Evolutionary conservation across 2,797 vertebrate genomes (phyloP).

Genomic region (Aplochiton taeniatus): DNA sequence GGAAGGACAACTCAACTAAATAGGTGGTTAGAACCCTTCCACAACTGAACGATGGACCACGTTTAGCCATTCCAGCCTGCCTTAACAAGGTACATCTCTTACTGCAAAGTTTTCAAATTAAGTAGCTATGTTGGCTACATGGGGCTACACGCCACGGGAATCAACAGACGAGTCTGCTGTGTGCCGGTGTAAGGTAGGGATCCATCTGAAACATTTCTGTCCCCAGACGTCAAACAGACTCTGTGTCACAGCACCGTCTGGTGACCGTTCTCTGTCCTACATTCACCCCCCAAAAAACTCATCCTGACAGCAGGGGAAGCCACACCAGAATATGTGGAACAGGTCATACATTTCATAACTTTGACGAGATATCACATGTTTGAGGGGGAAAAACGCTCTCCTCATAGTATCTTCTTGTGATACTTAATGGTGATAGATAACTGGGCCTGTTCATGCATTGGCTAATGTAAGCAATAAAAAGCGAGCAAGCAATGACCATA

Average conservation of each 20-base stretch:
- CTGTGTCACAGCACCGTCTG: conserved; percentile 65
- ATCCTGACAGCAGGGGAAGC: not conserved
- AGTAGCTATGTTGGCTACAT: no score
- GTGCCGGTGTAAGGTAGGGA: no score
- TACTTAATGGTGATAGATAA: no score
- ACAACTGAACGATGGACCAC: not conserved
- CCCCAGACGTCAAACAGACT: conserved; percentile 36
- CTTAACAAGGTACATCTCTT: conserved; percentile 14
- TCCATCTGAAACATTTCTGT: not conserved
- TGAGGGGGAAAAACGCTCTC: no score
- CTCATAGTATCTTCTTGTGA: no score
- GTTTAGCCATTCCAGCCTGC: conserved; percentile 16
- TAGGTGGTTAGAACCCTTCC: not conserved
- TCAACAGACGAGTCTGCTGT: no score
- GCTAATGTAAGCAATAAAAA: not conserved
- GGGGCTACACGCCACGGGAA: no score
- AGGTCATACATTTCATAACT: not conserved
- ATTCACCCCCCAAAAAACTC: conserved; percentile 48
- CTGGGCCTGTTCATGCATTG: no score
- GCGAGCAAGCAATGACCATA: not conserved
- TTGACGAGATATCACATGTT: not conserved
- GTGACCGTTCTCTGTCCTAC: conserved; percentile 66
- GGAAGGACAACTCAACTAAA: not conserved
- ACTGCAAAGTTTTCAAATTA: no score
- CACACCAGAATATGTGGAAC: not conserved